Base-by-base conservation (phyloP, 2,113 vertebrate species). In the Sarotherodon lohbergeri region DNA sequence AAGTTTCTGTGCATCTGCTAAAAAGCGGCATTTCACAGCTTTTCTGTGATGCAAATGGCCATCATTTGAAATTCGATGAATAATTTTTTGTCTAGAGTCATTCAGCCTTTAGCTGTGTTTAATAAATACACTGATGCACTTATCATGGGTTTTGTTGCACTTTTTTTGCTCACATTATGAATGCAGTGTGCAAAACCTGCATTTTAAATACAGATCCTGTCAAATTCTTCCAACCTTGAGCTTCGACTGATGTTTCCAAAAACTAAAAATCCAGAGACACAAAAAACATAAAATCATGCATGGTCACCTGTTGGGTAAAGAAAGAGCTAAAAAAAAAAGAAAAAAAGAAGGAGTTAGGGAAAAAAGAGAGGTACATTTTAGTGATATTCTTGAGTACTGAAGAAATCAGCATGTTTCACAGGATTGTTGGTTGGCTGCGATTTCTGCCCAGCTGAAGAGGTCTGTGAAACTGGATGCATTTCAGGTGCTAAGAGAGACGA, bases 391-490 rank as follows among this genome's bases (percentile, higher is more conserved):
- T 24, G 39, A 13, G 27, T 55, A 16, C 54, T 34, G 63, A 81
- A 84, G 32, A 83, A 79, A 52, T 73, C 19, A 54, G 39, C 63
- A 46, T 78, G 36, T 82, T 88, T 89, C 27, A 86, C 84, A 91
- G 46, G 27, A 71, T 36, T 85, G 54, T 55, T 85, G 54, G 50
- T 46, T 63, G 61, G 79, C 76, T 91, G 80, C 2, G 46, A 86
- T 79, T 86, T 68, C 61, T 86, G 83, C 34, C 22, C n/a, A 86
- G 55, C 10, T 68, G 43, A 84, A 57, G 48, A 11, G 14, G 29
- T 57, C 43, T 3, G 9, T 19, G 41, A 43, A 55, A 80, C 79
- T 88, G 90, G 61, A 90, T 86, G 66, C n/a, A 71, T 73, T 83
- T 85, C 79, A 83, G 85, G 63, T 85, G 78, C 73, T 73, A 82